Evolutionary conservation across 2,113 vertebrate species (phyloP).

Genomic region (Crypturellus undulatus): DNA sequence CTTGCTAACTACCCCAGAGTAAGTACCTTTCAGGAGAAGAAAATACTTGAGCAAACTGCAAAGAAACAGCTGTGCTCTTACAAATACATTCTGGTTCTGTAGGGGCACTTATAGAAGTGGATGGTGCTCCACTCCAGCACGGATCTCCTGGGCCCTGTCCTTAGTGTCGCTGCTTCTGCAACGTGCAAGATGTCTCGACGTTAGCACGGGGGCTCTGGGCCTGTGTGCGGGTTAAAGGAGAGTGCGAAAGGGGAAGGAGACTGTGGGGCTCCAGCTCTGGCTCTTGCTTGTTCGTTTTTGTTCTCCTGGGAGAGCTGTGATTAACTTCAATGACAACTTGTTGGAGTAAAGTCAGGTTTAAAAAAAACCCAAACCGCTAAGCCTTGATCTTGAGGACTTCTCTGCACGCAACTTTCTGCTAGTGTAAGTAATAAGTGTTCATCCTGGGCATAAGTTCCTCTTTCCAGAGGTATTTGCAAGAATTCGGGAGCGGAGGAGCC

Average conservation of each 20-base stretch:
- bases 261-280: neutral
- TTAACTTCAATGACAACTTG: neutral
- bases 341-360: neutral
- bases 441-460: neutral
- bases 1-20: constrained; percentile 9
- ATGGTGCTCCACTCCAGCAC: neutral
- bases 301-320: neutral
- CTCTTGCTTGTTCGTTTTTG: neutral
- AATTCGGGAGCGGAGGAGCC: neutral
- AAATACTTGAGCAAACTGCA: neutral
- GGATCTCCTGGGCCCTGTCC: neutral
- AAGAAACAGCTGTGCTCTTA: neutral
- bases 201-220: fast-evolving
- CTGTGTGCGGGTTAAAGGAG: neutral
- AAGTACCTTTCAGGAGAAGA: constrained; percentile 37
- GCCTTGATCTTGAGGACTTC: neutral
- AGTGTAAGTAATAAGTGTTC: neutral
- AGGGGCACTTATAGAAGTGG: neutral
- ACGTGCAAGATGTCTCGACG: fast-evolving
- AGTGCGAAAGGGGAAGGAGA: neutral
- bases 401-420: neutral
- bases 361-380: neutral
- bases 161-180: neutral
- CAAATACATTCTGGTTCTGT: neutral
- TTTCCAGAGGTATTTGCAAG: neutral